These are phyloP conservation scores for Barnardius zonarius DNA, from an alignment of 2,113 vertebrate genomes.

Conservation along the genomic window DNA sequence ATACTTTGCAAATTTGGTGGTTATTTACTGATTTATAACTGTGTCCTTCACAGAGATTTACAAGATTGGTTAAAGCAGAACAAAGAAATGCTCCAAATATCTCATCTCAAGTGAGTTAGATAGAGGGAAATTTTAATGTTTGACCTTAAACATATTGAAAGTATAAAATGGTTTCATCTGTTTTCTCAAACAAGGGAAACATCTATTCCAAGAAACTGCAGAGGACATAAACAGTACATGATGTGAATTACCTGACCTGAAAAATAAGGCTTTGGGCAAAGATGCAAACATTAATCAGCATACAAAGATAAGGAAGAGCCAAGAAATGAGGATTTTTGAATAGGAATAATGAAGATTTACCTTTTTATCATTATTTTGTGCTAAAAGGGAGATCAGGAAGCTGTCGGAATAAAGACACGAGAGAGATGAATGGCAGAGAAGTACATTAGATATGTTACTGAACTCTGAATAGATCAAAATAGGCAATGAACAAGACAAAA, in stretches of 20 bases:
- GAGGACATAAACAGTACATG: constrained; percentile 27
- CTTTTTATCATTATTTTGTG: neutral
- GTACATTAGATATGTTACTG: neutral
- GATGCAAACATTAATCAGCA: constrained; percentile 24
- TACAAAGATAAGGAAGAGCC: neutral
- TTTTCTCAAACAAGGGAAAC: constrained; percentile 24
- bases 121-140: constrained; percentile 47
- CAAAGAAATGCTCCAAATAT: constrained; percentile 25
- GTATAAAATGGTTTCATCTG: constrained; percentile 19
- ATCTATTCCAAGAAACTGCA: neutral
- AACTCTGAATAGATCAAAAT: neutral
- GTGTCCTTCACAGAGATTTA: constrained; percentile 19
- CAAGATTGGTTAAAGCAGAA: constrained; percentile 7
- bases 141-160: constrained; percentile 43
- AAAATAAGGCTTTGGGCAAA: constrained; percentile 40
- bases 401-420: neutral
- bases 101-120: neutral
- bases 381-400: neutral
- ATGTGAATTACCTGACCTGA: constrained; percentile 42
- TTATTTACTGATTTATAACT: constrained; percentile 33
- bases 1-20: neutral
- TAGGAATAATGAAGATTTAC: constrained; percentile 16
- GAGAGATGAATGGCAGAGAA: neutral
- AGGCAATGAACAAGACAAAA: neutral
- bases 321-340: constrained; percentile 8